Evolutionary conservation across 2,797 vertebrate genomes (phyloP), one percentile per base, ranked within the genome.

Genomic region (Centroberyx gerrardi): DNA sequence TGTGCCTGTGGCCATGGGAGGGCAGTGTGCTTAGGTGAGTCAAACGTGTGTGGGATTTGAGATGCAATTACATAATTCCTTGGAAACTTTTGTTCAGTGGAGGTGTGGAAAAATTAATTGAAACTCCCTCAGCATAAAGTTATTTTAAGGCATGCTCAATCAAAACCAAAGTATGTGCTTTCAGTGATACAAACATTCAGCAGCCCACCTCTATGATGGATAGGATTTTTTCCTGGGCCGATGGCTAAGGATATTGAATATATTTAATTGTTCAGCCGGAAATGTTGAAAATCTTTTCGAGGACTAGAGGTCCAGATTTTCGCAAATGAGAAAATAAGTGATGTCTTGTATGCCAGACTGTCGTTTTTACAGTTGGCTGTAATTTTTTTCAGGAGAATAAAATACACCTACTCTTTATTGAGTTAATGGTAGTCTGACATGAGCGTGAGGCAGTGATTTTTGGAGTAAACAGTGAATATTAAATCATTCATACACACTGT

Each of bases 1-100:
- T 62, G 49, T 5, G 22, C 15, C 5, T 52, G 15, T 22, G 17
- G 80, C 92, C 93, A 90, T 82, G 5, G 38, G 92, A 88, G 86
- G 92, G 89, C 82, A 80, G 31, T 76, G 68, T 86, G 49, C 42
- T 29, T 36, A 77, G 83, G 60, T 67, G 58, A 74, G 62, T 5
- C 22, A 1, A 2, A 60, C 61, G 55, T 27, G 6, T 53, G 60
- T 73, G 75, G 52, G 70, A 48, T 38, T 60, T 76, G 51, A 61
- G 13, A 86, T 78, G 51, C 85, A 83, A 90, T 93, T 91, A 86
- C 89, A 92, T 92, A 89, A 93, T 89, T 85, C 81, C 71, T 59
- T 91, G 91, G 90, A 94, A 94, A 91, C 81, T 87, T 92, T 90
- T 88, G 80, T 89, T 93, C 87, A 86, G 71, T 83, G 76, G 67